Percentiles rank a stretch among this genome's conserved stretches.
Evolutionary conservation across 2,797 vertebrate species (phyloP).

Genomic region (Macrochelys suwanniensis): DNA sequence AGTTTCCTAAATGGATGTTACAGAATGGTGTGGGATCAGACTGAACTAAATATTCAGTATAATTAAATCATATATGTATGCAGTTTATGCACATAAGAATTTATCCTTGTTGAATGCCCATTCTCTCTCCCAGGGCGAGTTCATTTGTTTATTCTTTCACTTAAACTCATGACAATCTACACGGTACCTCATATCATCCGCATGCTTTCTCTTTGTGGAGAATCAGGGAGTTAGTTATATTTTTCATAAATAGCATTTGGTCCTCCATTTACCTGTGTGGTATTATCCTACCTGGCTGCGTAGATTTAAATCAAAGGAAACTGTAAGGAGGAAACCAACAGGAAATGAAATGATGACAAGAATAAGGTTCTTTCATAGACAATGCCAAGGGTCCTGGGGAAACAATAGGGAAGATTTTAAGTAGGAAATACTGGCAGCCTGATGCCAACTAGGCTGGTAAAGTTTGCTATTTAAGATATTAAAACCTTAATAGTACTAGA

Average conservation of each 20-base stretch:
- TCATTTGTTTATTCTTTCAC: neutral
- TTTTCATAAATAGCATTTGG: neutral
- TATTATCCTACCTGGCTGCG: accelerated
- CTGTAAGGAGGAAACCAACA: neutral
- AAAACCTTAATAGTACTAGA: neutral
- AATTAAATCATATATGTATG: neutral
- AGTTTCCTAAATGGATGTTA: neutral
- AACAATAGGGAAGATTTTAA: neutral
- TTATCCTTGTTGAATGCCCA: neutral
- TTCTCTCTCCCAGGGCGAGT: neutral
- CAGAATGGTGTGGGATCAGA: neutral
- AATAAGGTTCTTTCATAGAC: neutral
- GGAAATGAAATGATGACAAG: neutral
- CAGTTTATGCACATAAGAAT: neutral
- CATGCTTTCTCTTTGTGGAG: accelerated
- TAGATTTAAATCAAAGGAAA: neutral
- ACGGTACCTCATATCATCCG: neutral
- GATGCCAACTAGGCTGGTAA: neutral
- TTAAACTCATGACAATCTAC: neutral
- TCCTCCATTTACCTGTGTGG: neutral
- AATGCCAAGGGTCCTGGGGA: neutral
- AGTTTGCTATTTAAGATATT: neutral
- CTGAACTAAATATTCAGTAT: neutral
- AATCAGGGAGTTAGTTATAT: neutral
- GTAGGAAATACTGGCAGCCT: neutral